Percentiles rank a stretch among this genome's conserved stretches.
These are phyloP conservation scores for Pterois miles DNA, from an alignment of 2,797 vertebrate species.

Conservation along the genomic window DNA sequence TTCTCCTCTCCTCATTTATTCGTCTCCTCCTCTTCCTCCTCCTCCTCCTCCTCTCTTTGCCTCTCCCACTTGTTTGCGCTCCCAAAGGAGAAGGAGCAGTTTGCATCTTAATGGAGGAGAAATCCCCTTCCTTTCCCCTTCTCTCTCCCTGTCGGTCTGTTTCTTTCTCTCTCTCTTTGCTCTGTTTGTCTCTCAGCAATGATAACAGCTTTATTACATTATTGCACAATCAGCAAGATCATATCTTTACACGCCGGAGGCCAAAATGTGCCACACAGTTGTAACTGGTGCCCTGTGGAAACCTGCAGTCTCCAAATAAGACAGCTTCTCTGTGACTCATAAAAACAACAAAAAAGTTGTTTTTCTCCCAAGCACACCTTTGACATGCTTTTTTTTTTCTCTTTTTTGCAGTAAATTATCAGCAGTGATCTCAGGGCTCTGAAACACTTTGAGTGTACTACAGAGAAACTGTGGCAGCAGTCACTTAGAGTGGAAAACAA, in stretches of 20 bases:
- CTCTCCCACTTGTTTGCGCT: slow-evolving; percentile 49
- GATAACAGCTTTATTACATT: slow-evolving; percentile 44
- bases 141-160: not conserved
- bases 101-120: slow-evolving; percentile 53
- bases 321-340: slow-evolving; percentile 1
- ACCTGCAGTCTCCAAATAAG: not conserved
- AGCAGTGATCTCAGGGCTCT: slow-evolving; percentile 30
- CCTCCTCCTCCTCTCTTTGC: not conserved
- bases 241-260: slow-evolving; percentile 24
- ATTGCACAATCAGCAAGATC: slow-evolving; percentile 36
- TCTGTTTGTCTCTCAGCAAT: slow-evolving; percentile 26
- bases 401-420: slow-evolving; percentile 17
- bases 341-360: slow-evolving; percentile 8
- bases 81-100: slow-evolving; percentile 50
- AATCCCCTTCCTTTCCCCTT: slow-evolving; percentile 23
- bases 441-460: slow-evolving; percentile 34
- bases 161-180: not conserved
- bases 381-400: slow-evolving; percentile 21
- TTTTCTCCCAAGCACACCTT: slow-evolving; percentile 29
- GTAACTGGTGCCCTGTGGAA: not conserved
- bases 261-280: not conserved
- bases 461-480: slow-evolving; percentile 19
- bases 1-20: slow-evolving; percentile 57
- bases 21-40: slow-evolving; percentile 44
- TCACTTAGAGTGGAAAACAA: slow-evolving; percentile 25